Evolutionary conservation across 2,888 invertebrate species (phyloP).

Genomic region (Lydus trimaculatus): DNA sequence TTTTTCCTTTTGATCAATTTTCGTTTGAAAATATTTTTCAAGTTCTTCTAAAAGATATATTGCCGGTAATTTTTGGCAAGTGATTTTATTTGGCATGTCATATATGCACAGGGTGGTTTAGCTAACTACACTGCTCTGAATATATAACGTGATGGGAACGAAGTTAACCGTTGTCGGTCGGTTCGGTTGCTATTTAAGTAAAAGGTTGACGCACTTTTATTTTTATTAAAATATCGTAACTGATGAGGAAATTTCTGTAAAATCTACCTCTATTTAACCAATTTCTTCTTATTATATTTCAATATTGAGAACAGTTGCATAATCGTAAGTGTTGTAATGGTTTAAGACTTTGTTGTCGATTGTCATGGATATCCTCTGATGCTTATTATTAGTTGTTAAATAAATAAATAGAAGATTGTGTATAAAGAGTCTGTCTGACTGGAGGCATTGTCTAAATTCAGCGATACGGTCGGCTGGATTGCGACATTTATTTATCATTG

Average conservation of each 20-base stretch:
- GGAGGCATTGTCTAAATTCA: slow-evolving; percentile 7
- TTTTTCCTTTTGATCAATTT: background rate
- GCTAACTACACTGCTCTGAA: slow-evolving; percentile 15
- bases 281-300: background rate
- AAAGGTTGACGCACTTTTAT: slow-evolving; percentile 33
- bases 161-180: background rate
- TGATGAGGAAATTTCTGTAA: slow-evolving; percentile 10
- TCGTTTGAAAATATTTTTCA: background rate
- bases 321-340: background rate
- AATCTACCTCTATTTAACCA: background rate
- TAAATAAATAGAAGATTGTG: slow-evolving; percentile 4
- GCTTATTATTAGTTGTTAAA: background rate
- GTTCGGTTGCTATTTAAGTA: slow-evolving; percentile 31
- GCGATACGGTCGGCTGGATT: slow-evolving; percentile 8
- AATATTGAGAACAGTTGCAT: background rate
- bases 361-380: background rate
- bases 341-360: background rate
- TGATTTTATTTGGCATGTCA: slow-evolving; percentile 36
- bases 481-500: slow-evolving; percentile 8
- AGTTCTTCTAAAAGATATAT: slow-evolving; percentile 24
- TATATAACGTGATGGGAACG: slow-evolving; percentile 12
- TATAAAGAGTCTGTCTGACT: background rate
- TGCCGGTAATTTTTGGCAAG: slow-evolving; percentile 34
- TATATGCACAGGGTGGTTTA: slow-evolving; percentile 14
- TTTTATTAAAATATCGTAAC: slow-evolving; percentile 22